These are phyloP conservation scores for Neodiprion pinetum DNA, from an alignment of 1,140 invertebrate species.

Conservation along the genomic window DNA sequence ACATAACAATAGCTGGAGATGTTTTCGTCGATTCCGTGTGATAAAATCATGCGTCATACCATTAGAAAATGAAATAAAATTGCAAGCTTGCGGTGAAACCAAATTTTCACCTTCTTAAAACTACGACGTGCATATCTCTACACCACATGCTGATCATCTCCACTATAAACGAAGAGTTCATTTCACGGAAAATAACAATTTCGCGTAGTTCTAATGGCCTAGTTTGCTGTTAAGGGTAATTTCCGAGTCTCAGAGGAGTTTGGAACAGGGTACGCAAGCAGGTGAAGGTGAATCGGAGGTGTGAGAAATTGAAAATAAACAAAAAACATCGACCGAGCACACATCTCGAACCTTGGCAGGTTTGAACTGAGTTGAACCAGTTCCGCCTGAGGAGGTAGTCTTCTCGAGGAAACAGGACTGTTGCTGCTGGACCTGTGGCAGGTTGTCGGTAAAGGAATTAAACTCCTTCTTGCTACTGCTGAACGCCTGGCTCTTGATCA, in stretches of 20 bases:
- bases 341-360: constrained; percentile 52
- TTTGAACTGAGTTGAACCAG: constrained; percentile 35
- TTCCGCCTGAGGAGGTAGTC: constrained; percentile 33
- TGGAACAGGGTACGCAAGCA: background rate
- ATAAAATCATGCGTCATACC: constrained; percentile 4
- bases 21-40: background rate
- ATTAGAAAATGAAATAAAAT: no score
- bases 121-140: background rate
- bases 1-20: background rate
- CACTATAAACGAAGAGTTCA: background rate
- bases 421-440: constrained; percentile 43
- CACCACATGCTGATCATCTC: constrained; percentile 1
- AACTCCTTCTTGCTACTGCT: constrained; percentile 45
- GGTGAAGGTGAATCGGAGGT: background rate
- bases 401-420: constrained; percentile 51
- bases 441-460: constrained; percentile 23
- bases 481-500: constrained; percentile 51
- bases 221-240: background rate
- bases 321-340: background rate
- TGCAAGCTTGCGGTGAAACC: no score
- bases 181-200: background rate
- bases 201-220: background rate
- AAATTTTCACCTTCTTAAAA: no score
- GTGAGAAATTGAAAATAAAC: background rate
- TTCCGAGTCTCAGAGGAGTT: background rate